Evolutionary conservation across 1,140 invertebrate genomes (phyloP).

Genomic region (Archegozetes longisetosus): DNA sequence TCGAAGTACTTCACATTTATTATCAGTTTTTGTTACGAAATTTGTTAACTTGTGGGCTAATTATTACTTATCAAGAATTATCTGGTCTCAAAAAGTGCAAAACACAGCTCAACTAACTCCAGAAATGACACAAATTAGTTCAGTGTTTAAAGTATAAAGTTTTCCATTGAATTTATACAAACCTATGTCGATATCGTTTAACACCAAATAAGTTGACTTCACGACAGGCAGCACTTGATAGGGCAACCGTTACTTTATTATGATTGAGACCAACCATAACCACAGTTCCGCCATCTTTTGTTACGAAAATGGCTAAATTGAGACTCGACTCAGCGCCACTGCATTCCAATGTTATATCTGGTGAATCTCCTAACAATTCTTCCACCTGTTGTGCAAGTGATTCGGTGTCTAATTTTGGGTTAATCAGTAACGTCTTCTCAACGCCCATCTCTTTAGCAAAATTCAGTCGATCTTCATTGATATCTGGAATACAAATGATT

Average conservation of each 20-base stretch:
- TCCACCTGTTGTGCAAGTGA: slow-evolving; percentile 44
- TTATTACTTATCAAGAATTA: too few relatives aligned
- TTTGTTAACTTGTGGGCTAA: slow-evolving; percentile 42
- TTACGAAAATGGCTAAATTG: slow-evolving; percentile 58
- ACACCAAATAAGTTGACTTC: slow-evolving; percentile 80
- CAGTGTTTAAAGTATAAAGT: too few relatives aligned
- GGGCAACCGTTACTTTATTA: slow-evolving; percentile 54
- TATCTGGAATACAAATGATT: slow-evolving; percentile 53
- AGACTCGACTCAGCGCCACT: slow-evolving; percentile 61
- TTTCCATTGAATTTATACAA: slow-evolving; percentile 33
- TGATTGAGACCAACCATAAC: slow-evolving; percentile 71
- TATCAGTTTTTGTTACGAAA: slow-evolving; percentile 37
- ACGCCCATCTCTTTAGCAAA: slow-evolving; percentile 69
- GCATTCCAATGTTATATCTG: slow-evolving; percentile 69
- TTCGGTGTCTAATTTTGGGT: slow-evolving; percentile 31
- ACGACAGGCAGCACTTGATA: slow-evolving; percentile 53
- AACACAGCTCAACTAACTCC: too few relatives aligned
- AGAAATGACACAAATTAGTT: too few relatives aligned
- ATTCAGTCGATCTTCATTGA: slow-evolving; percentile 39
- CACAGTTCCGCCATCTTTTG: slow-evolving; percentile 58
- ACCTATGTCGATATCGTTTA: slow-evolving; percentile 78
- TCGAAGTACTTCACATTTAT: neutral
- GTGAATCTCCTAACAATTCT: slow-evolving; percentile 43
- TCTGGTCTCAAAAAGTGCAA: too few relatives aligned
- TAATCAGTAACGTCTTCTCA: slow-evolving; percentile 35